phyloP scores from a whole-genome alignment of 2,797 vertebrate species.

The Tiaroga cobitis region DNA sequence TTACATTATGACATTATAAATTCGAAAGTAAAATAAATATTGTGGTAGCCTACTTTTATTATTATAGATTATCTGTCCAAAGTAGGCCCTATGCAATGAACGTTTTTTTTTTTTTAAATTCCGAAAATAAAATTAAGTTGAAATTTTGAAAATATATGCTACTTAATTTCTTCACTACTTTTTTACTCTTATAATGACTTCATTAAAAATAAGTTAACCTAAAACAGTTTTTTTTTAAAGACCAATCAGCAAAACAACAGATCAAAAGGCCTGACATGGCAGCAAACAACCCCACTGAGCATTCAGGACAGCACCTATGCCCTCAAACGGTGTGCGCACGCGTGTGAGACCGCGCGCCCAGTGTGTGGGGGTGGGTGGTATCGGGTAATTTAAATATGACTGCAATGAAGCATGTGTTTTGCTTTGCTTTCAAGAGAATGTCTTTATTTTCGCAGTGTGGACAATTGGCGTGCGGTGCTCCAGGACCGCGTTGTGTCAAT shows the following conservation, averaged over 20 bases:
- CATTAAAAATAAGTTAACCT: neutral
- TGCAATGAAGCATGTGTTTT: slow-evolving; percentile 47
- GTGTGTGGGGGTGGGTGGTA: neutral
- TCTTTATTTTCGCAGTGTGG: slow-evolving; percentile 62
- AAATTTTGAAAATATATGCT: neutral
- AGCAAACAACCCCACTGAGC: neutral
- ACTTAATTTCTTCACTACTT: neutral
- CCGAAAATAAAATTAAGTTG: neutral
- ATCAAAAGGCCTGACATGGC: slow-evolving; percentile 35
- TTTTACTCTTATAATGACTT: neutral
- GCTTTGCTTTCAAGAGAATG: slow-evolving; percentile 52
- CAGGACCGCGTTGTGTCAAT: slow-evolving; percentile 56
- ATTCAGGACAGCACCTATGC: neutral
- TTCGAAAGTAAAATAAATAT: neutral
- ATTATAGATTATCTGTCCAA: neutral
- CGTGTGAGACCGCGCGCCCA: neutral
- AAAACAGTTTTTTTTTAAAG: neutral
- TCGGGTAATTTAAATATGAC: slow-evolving; percentile 35
- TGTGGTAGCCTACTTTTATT: neutral
- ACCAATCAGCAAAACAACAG: neutral
- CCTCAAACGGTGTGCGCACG: slow-evolving; percentile 23
- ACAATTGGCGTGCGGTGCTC: slow-evolving; percentile 51
- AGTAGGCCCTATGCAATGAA: no score
- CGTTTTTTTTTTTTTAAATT: neutral
- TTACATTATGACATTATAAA: neutral